Conservation (phyloP, 2,113 vertebrate species). For the Cyphomyrus plagiostoma region DNA sequence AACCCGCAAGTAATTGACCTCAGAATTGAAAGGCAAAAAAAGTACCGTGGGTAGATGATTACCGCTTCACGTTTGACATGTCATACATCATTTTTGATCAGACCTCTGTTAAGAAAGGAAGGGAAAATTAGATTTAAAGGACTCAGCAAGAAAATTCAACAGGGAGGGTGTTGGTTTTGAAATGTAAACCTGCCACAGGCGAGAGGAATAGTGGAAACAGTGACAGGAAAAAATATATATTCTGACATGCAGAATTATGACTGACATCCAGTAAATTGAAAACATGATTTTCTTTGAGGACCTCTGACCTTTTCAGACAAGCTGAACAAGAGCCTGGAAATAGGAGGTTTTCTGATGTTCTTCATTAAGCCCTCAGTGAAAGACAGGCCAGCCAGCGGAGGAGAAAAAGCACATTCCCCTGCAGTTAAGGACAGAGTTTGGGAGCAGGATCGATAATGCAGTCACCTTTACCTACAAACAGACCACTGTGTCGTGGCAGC, state of each 20-base stretch:
- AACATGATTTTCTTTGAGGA: background rate
- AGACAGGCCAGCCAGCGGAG: background rate
- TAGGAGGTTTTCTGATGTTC: background rate
- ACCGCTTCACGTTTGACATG: slow-evolving; percentile 8
- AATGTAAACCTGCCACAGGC: slow-evolving; percentile 3
- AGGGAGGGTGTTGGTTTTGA: background rate
- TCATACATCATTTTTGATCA: slow-evolving; percentile 26
- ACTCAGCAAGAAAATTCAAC: slow-evolving; percentile 1
- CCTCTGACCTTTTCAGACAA: background rate
- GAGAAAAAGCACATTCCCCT: background rate
- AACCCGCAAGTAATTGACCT: slow-evolving; percentile 29
- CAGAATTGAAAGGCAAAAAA: slow-evolving; percentile 14
- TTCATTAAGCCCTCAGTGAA: background rate
- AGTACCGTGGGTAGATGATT: background rate
- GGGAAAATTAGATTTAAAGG: background rate
- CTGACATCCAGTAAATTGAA: slow-evolving; percentile 14
- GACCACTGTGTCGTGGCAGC: slow-evolving; percentile 28
- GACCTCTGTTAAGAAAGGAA: background rate
- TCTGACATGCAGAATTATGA: slow-evolving; percentile 11
- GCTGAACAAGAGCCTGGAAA: background rate
- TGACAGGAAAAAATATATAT: background rate
- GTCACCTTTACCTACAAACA: slow-evolving; percentile 46
- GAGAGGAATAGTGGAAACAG: background rate
- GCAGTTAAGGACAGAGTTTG: background rate
- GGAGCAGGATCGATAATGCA: slow-evolving; percentile 21